Base-by-base conservation (phyloP, 1,140 invertebrate species). In the Elymnias hypermnestra region DNA sequence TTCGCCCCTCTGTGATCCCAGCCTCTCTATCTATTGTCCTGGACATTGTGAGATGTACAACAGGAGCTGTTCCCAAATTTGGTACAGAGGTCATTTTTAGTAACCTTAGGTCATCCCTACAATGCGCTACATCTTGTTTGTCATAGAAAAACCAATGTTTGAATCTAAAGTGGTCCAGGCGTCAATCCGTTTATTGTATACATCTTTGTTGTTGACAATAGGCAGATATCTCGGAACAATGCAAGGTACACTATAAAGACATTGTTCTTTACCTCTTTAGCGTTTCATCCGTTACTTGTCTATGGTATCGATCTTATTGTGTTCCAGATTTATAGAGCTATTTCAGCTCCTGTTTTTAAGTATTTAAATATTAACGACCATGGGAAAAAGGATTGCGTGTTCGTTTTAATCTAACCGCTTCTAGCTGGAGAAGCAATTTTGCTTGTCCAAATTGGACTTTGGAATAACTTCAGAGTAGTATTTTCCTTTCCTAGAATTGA, bases 261-360 rank as follows among this genome's bases (percentile, higher is more conserved):
- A 66, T 82, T 75, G 72, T 78, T 75, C 71, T 72, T 60, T 54
- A 57, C 42, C 50, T 67, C 68, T 63, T 73, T 70, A 65, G 77
- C 72, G 77, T 82, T 74, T 57, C 44, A 50, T 54, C 71, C 65
- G 71, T 72, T 82, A 70, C 50, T 35, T 57, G 50, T 62, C 57
- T 65, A 66, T 75, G 63, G 65, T 62, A 82, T 82, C 59, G 77
- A 79, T 82, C 63, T 70, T 56, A 64, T 81, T 81, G 73, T 78
- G 51, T 54, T 60, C 45, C 49, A 63, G 53, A 76, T 81, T 81
- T 81, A 81, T 74, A 54, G 55, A 42, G 65, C 62, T 57, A 68
- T 70, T 67, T 64, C 54, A 53, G 52, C 69, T 73, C 52, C 70
- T 63, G 59, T 66, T 66, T 63, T 49, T 54, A 45, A 42, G 25